Percentiles rank a stretch among this genome's conserved stretches.
phyloP scores from a whole-genome alignment of 2,113 vertebrate species.

The Phocoena phocoena region DNA sequence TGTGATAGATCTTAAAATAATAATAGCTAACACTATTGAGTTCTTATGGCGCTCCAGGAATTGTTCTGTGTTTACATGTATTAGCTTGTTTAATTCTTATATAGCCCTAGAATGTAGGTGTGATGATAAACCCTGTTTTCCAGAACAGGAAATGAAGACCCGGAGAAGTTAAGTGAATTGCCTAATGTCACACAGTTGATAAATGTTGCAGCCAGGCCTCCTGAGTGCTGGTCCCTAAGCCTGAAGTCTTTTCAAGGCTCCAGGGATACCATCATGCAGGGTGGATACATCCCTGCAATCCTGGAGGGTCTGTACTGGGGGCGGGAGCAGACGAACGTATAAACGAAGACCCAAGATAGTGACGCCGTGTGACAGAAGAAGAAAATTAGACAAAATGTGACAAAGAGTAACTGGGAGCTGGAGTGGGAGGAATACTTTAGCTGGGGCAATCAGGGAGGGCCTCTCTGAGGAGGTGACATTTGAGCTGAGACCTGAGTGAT shows the following conservation, averaged over 20 bases:
- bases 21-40: rapidly evolving
- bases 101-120: background rate
- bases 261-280: background rate
- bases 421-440: background rate
- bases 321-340: rapidly evolving
- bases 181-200: background rate
- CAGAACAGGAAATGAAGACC: background rate
- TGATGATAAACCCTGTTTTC: background rate
- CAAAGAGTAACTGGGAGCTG: background rate
- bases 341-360: background rate
- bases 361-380: background rate
- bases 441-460: background rate
- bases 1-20: background rate
- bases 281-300: background rate
- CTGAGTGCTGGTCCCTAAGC: background rate
- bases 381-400: background rate
- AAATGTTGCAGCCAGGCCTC: background rate
- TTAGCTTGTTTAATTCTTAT: background rate
- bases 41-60: rapidly evolving
- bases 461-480: background rate
- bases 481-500: background rate
- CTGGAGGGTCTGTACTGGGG: background rate
- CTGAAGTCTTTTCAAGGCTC: background rate
- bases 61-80: too few species aligned
- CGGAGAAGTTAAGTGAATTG: background rate